These are phyloP conservation scores for Melolontha melolontha DNA, from an alignment of 2,888 invertebrate species.

Conservation along the genomic window DNA sequence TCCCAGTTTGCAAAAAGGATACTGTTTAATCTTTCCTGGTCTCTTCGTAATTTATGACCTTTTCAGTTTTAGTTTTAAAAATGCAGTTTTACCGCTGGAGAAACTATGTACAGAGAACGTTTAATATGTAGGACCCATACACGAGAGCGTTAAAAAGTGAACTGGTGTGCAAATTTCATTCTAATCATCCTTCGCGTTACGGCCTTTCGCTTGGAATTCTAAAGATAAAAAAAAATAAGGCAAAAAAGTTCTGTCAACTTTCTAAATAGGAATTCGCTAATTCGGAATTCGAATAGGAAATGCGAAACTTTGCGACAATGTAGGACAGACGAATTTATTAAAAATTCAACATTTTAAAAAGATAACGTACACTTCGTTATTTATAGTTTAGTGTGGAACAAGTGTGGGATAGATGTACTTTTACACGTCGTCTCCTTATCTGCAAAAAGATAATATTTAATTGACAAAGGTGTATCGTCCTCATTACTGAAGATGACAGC, in stretches of 20 bases:
- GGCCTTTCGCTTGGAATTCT: slow-evolving; percentile 7
- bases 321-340: no score
- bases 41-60: slow-evolving; percentile 29
- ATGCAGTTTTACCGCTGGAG: slow-evolving; percentile 23
- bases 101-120: slow-evolving; percentile 22
- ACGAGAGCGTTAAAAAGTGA: background rate
- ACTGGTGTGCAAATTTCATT: slow-evolving; percentile 24
- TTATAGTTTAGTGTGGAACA: no score
- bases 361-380: no score
- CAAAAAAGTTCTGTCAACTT: background rate
- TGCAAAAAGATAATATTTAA: no score
- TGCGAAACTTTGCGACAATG: no score
- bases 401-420: no score
- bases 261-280: slow-evolving; percentile 13
- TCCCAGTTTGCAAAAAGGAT: slow-evolving; percentile 22
- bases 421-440: no score
- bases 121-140: slow-evolving; percentile 8
- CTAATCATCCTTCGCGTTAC: slow-evolving; percentile 16
- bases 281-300: slow-evolving; percentile 5
- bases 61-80: slow-evolving; percentile 31
- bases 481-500: no score
- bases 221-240: slow-evolving; percentile 7
- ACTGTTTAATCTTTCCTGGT: slow-evolving; percentile 30
- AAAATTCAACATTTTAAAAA: no score
- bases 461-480: no score